Evolutionary conservation across 2,113 vertebrate genomes (phyloP).

Genomic region (Mirounga angustirostris): DNA sequence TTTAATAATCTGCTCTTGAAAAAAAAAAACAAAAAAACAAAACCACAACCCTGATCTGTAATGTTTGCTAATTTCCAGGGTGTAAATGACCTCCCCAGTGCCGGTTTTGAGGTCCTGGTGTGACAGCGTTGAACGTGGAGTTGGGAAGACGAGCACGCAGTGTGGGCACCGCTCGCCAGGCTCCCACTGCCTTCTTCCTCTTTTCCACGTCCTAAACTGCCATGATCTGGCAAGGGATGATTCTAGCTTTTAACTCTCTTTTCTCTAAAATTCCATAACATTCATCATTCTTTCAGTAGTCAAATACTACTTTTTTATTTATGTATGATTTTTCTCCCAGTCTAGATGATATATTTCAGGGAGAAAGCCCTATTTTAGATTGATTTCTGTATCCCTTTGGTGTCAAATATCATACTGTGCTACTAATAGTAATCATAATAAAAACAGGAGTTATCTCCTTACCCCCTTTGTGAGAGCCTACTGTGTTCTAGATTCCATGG

Average conservation of each 20-base stretch:
- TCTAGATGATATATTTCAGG: not conserved
- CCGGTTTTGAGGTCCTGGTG: not conserved
- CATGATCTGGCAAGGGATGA: no score
- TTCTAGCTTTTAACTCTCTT: not conserved
- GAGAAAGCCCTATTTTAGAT: conserved; percentile 3
- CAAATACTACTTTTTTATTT: conserved; percentile 1
- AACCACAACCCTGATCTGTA: not conserved
- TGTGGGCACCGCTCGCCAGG: fast-evolving
- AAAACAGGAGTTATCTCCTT: not conserved
- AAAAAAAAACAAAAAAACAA: not conserved
- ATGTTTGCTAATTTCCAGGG: not conserved
- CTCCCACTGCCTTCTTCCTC: not conserved
- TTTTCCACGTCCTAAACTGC: not conserved
- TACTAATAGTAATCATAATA: not conserved
- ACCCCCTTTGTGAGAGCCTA: not conserved
- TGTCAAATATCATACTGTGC: not conserved
- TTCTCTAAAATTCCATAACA: not conserved
- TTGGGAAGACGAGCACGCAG: fast-evolving
- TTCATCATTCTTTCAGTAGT: not conserved
- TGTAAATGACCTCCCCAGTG: not conserved
- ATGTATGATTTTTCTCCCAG: not conserved
- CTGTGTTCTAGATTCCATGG: not conserved
- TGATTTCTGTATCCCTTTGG: not conserved
- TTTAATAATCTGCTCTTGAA: not conserved
- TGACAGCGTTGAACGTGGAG: fast-evolving